Evolutionary conservation across 2,113 vertebrate species (phyloP).

Genomic region (Gymnocephalus cernua): DNA sequence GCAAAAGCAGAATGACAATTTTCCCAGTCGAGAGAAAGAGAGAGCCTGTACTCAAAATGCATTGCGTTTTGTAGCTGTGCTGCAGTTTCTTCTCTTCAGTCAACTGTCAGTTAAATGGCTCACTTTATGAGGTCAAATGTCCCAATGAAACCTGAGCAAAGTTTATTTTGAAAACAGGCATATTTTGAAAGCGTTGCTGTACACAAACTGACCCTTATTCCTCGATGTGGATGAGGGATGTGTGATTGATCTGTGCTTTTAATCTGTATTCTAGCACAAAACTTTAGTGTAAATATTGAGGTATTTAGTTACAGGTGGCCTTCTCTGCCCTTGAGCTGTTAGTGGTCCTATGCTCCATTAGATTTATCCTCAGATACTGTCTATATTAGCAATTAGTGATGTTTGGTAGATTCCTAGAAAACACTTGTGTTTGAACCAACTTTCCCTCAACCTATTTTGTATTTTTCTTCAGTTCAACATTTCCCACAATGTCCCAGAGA

Average conservation of each 20-base stretch:
- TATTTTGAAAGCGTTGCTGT: conserved; percentile 29
- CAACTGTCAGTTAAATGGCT: not conserved
- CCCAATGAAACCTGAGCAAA: conserved; percentile 17
- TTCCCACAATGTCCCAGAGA: conserved; percentile 7
- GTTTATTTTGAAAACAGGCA: conserved; percentile 57
- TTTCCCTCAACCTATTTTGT: not conserved
- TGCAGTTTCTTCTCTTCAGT: conserved; percentile 26
- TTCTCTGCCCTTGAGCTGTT: conserved; percentile 32
- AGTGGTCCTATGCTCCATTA: not conserved
- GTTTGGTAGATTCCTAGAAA: not conserved
- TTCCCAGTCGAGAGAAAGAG: conserved; percentile 15
- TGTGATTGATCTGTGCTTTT: conserved; percentile 9
- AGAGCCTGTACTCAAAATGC: conserved; percentile 43
- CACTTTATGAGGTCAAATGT: conserved; percentile 49
- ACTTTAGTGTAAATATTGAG: conserved; percentile 48
- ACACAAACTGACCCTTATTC: conserved; percentile 51
- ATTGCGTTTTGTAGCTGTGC: conserved; percentile 30
- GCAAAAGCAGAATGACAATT: conserved; percentile 16
- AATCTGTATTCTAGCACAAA: not conserved
- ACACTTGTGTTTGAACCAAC: not conserved
- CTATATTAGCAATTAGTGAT: not conserved
- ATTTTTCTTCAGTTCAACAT: not conserved
- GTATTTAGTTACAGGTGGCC: conserved; percentile 35
- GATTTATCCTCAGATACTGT: conserved; percentile 4
- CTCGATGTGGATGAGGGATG: conserved; percentile 13